Percentiles rank a stretch among this genome's conserved stretches.
Conservation (phyloP, 2,797 vertebrate species). For the Spondyliosoma cantharus region DNA sequence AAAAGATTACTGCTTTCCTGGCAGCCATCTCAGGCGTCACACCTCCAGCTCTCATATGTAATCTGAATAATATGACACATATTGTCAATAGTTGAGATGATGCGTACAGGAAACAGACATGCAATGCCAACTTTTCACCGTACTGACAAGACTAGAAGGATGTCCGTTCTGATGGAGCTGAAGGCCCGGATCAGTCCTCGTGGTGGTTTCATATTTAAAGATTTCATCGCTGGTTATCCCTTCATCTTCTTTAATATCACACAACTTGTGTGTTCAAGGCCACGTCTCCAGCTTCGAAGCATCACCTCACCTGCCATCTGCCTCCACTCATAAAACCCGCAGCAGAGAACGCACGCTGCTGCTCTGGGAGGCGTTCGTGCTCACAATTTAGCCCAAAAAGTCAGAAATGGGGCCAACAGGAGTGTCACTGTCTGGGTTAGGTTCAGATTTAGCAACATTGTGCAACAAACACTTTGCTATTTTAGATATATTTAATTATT, state of each 20-base stretch:
- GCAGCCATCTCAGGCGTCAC: too few species aligned
- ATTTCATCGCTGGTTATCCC: background rate
- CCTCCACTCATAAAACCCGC: conserved; percentile 5
- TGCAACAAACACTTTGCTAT: conserved; percentile 52
- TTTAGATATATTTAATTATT: conserved; percentile 55
- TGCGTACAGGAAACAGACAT: too few species aligned
- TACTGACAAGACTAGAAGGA: too few species aligned
- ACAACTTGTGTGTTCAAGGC: background rate
- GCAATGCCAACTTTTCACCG: too few species aligned
- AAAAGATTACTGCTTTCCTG: too few species aligned
- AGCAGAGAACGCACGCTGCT: conserved; percentile 28
- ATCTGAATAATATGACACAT: too few species aligned
- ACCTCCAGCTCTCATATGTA: too few species aligned
- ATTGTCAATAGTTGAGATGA: too few species aligned
- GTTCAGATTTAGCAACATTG: conserved; percentile 49
- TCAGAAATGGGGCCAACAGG: conserved; percentile 12
- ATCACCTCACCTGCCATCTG: conserved; percentile 52
- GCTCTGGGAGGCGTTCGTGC: conserved; percentile 30
- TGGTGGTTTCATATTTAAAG: background rate
- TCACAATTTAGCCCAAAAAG: conserved; percentile 16
- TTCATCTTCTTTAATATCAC: conserved; percentile 2
- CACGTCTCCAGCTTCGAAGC: conserved; percentile 19
- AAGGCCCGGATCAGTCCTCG: background rate
- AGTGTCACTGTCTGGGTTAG: conserved; percentile 24
- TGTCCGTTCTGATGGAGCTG: background rate